Base-by-base conservation (phyloP, 2,888 invertebrate genomes). In the Mellilla xanthometata region DNA sequence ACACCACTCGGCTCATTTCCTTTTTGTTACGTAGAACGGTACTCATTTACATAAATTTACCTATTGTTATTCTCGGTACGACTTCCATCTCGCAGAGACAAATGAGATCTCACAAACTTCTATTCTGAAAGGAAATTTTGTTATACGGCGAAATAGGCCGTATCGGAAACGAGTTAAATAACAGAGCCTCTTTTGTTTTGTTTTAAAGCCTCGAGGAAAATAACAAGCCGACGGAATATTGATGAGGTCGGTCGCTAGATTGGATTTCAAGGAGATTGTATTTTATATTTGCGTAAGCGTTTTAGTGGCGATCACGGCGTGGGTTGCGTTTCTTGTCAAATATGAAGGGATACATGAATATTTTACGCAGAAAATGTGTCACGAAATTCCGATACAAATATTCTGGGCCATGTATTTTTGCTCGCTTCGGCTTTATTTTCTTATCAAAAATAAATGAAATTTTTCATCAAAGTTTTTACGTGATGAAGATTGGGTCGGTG, bases 131-230 rank as follows among this genome's bases (percentile, higher is more conserved):
- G 84, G 76, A 81, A 86, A 86, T 86, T 86, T 79, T 78, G 62
- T 75, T 73, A 80, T 83, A 83, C 84, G 79, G 73, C 75, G 65
- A 72, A 72, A 68, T 71, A 73, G 81, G 82, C 79, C 68, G 80
- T 87, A 88, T 89, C 85, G 86, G 85, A 89, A 89, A 88, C 81
- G 83, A 86, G 86, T 87, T 84, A 86, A 87, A 81, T 81, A 81
- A 84, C 77, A 53, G 74, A 68, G 75, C 73, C 81, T 76, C 83
- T 79, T 84, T 81, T 81, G 82, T 77, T 77, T 78, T 71, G 72
- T 70, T 75, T 75, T 74, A 73, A 75, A 68, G 80, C 77, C 68
- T 65, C 58, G 60, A 67, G 65, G 76, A 80, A 79, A 83, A 82
- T 81, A 82, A 81, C 78, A 81, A 79, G 73, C 69, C 61, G 61